phyloP scores from a whole-genome alignment of 2,888 invertebrate species.

The Didymodactylos carnosus region DNA sequence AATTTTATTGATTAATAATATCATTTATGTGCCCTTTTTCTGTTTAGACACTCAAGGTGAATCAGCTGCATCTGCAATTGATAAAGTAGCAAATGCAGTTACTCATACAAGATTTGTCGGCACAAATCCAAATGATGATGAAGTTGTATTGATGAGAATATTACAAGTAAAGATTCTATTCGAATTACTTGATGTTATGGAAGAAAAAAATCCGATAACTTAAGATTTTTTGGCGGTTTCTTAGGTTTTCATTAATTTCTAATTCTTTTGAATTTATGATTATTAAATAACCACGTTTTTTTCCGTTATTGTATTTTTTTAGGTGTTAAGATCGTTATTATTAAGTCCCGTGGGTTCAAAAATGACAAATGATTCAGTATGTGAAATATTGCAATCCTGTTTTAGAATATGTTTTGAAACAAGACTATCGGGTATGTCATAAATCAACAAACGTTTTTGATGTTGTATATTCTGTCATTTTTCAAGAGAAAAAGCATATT shows the following conservation, averaged over 20 bases:
- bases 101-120: constrained; percentile 92
- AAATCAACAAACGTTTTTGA: too few species aligned
- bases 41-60: constrained; percentile 15
- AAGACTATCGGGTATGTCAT: constrained; percentile 58
- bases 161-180: constrained; percentile 46
- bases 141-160: constrained; percentile 84
- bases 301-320: too few species aligned
- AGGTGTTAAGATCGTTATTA: constrained; percentile 70
- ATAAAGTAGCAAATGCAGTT: constrained; percentile 85
- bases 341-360: constrained; percentile 59
- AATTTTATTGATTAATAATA: background rate
- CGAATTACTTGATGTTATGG: too few species aligned
- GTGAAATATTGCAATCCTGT: constrained; percentile 92
- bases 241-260: background rate
- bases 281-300: too few species aligned
- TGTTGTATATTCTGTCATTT: too few species aligned
- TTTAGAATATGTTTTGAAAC: constrained; percentile 68
- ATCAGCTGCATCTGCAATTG: constrained; percentile 50
- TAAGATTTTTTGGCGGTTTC: background rate
- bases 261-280: too few species aligned
- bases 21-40: background rate
- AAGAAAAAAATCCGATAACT: background rate
- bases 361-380: constrained; percentile 82
- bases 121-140: constrained; percentile 76
- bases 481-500: too few species aligned